A percentile compares a stretch with the other conserved stretches of the same genome.
These are phyloP conservation scores for Zaprionus nigranus DNA, from an alignment of 1,140 invertebrate genomes.

Conservation along the genomic window DNA sequence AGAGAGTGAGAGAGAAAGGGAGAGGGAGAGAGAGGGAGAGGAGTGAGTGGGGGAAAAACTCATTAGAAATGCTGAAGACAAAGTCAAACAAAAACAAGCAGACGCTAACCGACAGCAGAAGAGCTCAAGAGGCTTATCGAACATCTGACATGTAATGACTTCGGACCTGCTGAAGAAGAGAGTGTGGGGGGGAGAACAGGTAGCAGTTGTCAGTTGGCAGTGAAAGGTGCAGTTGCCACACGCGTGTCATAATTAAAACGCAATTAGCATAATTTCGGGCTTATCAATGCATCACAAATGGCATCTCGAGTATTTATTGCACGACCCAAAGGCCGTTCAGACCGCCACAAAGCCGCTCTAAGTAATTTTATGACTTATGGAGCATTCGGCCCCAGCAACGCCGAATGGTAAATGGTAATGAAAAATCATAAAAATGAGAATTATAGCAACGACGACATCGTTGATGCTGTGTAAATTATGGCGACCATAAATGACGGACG, in stretches of 20 bases:
- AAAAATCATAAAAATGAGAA: slow-evolving; percentile 69
- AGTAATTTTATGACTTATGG: slow-evolving; percentile 69
- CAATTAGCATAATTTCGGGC: slow-evolving; percentile 69
- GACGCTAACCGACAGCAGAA: slow-evolving; percentile 51
- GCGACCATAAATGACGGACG: slow-evolving; percentile 51
- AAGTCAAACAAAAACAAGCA: slow-evolving; percentile 56
- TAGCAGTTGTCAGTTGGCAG: slow-evolving; percentile 24
- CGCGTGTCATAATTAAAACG: slow-evolving; percentile 69
- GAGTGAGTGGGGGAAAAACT: slow-evolving; percentile 7
- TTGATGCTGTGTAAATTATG: slow-evolving; percentile 62
- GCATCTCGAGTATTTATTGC: slow-evolving; percentile 59
- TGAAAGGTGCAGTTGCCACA: slow-evolving; percentile 41
- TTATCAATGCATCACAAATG: slow-evolving; percentile 70
- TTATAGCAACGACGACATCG: slow-evolving; percentile 53
- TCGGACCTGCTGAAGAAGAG: slow-evolving; percentile 11
- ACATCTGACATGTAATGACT: slow-evolving; percentile 65
- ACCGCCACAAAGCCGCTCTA: slow-evolving; percentile 29
- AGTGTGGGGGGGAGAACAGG: neutral
- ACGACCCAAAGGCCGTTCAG: slow-evolving; percentile 32
- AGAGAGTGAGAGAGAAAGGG: neutral
- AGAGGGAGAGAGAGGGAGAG: neutral
- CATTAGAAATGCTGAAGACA: slow-evolving; percentile 67
- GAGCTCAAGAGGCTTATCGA: slow-evolving; percentile 61
- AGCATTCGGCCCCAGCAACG: slow-evolving; percentile 16
- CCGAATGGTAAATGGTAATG: slow-evolving; percentile 51